Percentiles rank a stretch among this genome's conserved stretches.
These are phyloP conservation scores for Quadroppia sp. DNA, from an alignment of 2,888 invertebrate genomes.

Conservation along the genomic window DNA sequence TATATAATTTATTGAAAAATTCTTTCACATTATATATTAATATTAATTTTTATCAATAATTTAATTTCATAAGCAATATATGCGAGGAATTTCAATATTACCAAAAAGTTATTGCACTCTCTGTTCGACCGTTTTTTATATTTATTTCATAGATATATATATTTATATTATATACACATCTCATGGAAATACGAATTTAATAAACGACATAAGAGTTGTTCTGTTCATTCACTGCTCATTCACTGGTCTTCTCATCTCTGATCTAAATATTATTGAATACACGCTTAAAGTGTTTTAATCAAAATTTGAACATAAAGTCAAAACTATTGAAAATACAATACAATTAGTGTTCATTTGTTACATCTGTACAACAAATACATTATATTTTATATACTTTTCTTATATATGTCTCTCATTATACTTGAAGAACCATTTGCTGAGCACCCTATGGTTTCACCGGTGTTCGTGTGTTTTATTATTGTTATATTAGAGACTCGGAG, in stretches of 20 bases:
- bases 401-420: not conserved
- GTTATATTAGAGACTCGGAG: too few species aligned
- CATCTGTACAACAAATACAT: conserved; percentile 1
- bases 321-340: conserved; percentile 13
- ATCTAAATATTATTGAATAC: conserved; percentile 13
- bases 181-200: not conserved
- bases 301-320: not conserved
- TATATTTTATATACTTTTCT: not conserved
- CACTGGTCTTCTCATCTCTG: not conserved
- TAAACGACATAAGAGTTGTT: not conserved
- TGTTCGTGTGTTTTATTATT: too few species aligned
- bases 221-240: not conserved
- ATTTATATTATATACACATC: not conserved
- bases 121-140: not conserved
- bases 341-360: conserved; percentile 12
- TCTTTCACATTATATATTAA: conserved; percentile 32
- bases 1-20: conserved; percentile 11
- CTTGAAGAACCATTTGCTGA: not conserved
- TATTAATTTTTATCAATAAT: conserved; percentile 34
- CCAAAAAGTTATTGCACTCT: conserved; percentile 33
- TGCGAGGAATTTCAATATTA: conserved; percentile 32
- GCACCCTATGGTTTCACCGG: not conserved
- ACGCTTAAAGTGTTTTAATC: conserved; percentile 17
- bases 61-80: conserved; percentile 20
- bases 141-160: not conserved